Percentiles rank a stretch among this genome's conserved stretches.
Conservation (phyloP, 2,113 vertebrate genomes). For the Rhagologus leucostigma region DNA sequence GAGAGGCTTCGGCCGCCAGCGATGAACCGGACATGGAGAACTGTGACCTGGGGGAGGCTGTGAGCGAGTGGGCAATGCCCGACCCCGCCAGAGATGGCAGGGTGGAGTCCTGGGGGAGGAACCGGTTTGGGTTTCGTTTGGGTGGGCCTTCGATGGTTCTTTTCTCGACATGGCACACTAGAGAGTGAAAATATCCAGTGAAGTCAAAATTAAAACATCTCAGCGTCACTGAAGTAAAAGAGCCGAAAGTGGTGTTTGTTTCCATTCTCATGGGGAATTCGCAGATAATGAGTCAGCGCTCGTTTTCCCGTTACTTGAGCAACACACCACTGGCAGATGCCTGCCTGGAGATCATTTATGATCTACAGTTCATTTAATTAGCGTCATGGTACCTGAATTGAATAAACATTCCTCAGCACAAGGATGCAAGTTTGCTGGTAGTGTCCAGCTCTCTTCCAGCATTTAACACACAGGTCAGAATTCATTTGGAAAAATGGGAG, state of each 20-base stretch:
- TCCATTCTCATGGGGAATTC: not conserved
- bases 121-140: not conserved
- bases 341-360: not conserved
- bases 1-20: not conserved
- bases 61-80: rapidly evolving
- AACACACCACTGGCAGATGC: not conserved
- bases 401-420: not conserved
- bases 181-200: not conserved
- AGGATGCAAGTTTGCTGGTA: not conserved
- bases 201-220: not conserved
- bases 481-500: not conserved
- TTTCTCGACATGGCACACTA: rapidly evolving
- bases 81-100: not conserved
- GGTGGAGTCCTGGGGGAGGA: not conserved
- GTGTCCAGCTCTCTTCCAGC: not conserved
- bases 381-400: not conserved
- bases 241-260: not conserved
- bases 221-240: not conserved
- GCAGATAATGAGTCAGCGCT: not conserved
- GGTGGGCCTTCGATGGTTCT: not conserved
- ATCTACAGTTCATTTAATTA: not conserved
- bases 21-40: not conserved
- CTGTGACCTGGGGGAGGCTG: not conserved
- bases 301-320: not conserved
- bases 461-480: not conserved